Evolutionary conservation across 1,140 invertebrate genomes (phyloP).

Genomic region (Drosophila repleta): DNA sequence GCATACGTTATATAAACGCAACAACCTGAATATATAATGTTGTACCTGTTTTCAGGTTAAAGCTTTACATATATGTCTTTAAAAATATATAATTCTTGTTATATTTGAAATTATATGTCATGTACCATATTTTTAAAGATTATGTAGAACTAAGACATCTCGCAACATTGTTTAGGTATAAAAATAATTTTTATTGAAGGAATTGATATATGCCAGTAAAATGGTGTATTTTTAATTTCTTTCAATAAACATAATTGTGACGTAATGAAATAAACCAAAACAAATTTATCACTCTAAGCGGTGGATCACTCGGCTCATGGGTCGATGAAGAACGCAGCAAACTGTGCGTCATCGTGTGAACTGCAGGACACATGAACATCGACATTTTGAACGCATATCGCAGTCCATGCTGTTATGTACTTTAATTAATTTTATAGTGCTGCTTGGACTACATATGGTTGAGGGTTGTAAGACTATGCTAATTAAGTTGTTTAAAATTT

Average conservation of each 20-base stretch:
- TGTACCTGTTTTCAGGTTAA: conserved; percentile 30
- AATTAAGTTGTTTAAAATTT: conserved; percentile 51
- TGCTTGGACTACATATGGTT: conserved; percentile 86
- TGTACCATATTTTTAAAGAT: conserved; percentile 4
- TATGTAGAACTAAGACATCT: conserved; percentile 34
- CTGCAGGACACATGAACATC: conserved; percentile 92
- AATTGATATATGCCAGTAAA: conserved; percentile 49
- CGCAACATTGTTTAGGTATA: conserved; percentile 24
- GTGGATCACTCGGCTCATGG: conserved; percentile 90
- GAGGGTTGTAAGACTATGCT: conserved; percentile 84
- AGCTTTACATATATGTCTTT: conserved; percentile 1
- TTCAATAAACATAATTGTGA: conserved; percentile 37
- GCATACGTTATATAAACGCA: conserved; percentile 25
- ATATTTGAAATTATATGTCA: background rate
- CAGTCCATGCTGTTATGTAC: conserved; percentile 85
- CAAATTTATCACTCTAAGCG: conserved; percentile 84
- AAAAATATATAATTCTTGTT: conserved; percentile 1
- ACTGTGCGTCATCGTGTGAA: conserved; percentile 91
- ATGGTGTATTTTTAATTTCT: conserved; percentile 56
- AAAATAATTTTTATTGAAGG: conserved; percentile 16
- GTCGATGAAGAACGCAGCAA: conserved; percentile 93
- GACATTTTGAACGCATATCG: conserved; percentile 92
- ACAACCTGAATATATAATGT: conserved; percentile 1
- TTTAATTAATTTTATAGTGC: conserved; percentile 69
- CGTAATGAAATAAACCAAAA: conserved; percentile 21